Evolutionary conservation across 2,888 invertebrate genomes (phyloP).

Genomic region (Eupeodes latifasciatus): DNA sequence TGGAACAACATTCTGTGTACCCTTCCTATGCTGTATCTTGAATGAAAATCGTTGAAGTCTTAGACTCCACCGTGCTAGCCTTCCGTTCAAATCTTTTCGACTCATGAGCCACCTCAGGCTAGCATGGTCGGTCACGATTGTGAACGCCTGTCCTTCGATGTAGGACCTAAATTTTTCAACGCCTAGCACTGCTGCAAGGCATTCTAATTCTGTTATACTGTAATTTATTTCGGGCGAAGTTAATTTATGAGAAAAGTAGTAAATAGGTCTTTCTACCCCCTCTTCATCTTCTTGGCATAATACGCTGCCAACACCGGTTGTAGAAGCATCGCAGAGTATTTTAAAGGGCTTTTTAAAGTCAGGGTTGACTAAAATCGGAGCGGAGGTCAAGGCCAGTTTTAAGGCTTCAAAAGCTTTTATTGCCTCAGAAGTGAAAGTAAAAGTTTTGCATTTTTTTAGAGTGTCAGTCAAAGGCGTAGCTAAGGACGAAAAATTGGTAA

Average conservation of each 20-base stretch:
- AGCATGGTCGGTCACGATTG: not conserved
- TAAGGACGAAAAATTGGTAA: not conserved
- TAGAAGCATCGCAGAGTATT: conserved; percentile 1
- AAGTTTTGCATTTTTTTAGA: no score
- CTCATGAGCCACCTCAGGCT: no score
- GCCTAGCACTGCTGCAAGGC: not conserved
- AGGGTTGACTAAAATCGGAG: not conserved
- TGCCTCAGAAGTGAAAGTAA: no score
- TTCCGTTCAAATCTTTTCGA: no score
- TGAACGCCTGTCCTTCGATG: not conserved
- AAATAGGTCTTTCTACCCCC: not conserved
- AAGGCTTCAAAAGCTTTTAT: no score
- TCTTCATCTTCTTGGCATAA: not conserved
- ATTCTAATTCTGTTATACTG: no score
- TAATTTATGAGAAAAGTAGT: not conserved
- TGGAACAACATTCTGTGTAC: no score
- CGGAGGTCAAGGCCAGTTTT: not conserved
- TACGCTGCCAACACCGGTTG: conserved; percentile 2
- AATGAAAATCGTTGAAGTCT: no score
- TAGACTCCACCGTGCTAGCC: no score
- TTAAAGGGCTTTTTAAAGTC: not conserved
- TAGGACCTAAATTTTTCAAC: not conserved
- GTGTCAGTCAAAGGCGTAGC: not conserved
- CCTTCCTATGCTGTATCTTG: no score
- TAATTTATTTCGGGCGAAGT: no score